phyloP scores from a whole-genome alignment of 1,140 invertebrate genomes.

The Trialeurodes vaporariorum region DNA sequence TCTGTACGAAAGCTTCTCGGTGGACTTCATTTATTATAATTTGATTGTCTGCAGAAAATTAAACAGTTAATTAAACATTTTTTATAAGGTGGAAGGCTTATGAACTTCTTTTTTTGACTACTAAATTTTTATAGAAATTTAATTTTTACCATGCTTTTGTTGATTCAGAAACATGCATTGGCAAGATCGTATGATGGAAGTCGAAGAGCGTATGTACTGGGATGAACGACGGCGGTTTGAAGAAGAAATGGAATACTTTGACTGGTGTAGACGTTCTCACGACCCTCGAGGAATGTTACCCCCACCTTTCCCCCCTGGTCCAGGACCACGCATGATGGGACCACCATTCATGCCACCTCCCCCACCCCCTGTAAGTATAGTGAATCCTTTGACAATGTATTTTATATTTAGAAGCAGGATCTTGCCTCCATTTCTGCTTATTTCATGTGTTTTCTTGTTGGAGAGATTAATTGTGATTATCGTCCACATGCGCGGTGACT shows the following conservation, averaged over 20 bases:
- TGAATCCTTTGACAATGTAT: no score
- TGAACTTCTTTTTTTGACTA: conserved; percentile 1
- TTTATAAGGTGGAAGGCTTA: neutral
- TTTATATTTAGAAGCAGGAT: neutral
- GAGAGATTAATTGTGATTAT: no score
- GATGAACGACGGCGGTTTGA: conserved; percentile 70
- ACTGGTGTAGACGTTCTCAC: conserved; percentile 55
- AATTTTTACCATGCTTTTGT: neutral
- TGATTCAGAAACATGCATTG: conserved; percentile 17
- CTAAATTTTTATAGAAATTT: conserved; percentile 11
- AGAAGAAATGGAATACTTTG: conserved; percentile 68
- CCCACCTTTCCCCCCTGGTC: conserved; percentile 12
- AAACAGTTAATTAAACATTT: neutral
- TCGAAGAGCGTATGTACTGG: conserved; percentile 77
- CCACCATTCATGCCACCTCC: conserved; percentile 11
- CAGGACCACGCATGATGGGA: conserved; percentile 9
- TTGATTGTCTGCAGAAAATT: neutral
- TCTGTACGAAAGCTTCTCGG: no score
- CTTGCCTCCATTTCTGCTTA: neutral
- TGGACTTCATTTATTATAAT: conserved; percentile 8
- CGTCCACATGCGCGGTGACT: no score
- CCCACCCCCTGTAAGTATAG: conserved; percentile 9
- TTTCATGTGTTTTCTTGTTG: no score
- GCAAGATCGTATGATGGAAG: conserved; percentile 44
- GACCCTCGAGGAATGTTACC: conserved; percentile 37